Percentiles rank a stretch among this genome's conserved stretches.
phyloP scores from a whole-genome alignment of 1,140 invertebrate genomes.

The Cyphomyrmex costatus region DNA sequence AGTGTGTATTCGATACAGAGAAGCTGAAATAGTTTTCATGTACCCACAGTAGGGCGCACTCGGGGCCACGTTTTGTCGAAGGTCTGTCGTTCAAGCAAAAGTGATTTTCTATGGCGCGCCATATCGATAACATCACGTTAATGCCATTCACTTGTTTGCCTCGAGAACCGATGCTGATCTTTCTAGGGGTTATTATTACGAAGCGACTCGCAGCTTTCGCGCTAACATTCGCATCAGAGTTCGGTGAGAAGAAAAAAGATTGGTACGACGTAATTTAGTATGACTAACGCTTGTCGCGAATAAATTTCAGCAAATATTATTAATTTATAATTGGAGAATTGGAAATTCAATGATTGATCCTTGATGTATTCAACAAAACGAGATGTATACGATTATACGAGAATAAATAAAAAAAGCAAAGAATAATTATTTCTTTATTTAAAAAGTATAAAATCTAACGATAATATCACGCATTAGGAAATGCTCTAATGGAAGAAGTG shows the following conservation, averaged over 20 bases:
- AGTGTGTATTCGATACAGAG: conserved; percentile 52
- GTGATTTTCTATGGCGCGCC: conserved; percentile 81
- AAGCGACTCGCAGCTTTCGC: conserved; percentile 46
- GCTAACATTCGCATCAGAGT: conserved; percentile 41
- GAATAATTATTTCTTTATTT: not conserved
- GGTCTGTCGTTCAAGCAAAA: conserved; percentile 72
- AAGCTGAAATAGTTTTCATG: conserved; percentile 82
- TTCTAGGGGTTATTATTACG: conserved; percentile 70
- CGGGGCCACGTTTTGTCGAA: conserved; percentile 49
- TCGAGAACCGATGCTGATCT: conserved; percentile 79
- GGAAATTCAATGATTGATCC: not conserved
- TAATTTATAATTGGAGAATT: not conserved
- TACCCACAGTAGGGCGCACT: conserved; percentile 74
- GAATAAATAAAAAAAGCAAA: not conserved
- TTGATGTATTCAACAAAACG: not conserved
- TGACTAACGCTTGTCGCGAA: not conserved
- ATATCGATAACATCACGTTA: conserved; percentile 81
- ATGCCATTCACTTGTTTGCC: conserved; percentile 84
- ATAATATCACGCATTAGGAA: no score
- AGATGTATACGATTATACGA: not conserved
- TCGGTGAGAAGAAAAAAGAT: conserved; percentile 13
- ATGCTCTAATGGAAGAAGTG: no score
- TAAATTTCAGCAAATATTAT: not conserved
- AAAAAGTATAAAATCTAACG: not conserved
- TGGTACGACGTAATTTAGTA: not conserved